A percentile compares a stretch with the other conserved stretches of the same genome.
These are phyloP conservation scores for Plotosus lineatus DNA, from an alignment of 2,113 vertebrate species.

Conservation along the genomic window DNA sequence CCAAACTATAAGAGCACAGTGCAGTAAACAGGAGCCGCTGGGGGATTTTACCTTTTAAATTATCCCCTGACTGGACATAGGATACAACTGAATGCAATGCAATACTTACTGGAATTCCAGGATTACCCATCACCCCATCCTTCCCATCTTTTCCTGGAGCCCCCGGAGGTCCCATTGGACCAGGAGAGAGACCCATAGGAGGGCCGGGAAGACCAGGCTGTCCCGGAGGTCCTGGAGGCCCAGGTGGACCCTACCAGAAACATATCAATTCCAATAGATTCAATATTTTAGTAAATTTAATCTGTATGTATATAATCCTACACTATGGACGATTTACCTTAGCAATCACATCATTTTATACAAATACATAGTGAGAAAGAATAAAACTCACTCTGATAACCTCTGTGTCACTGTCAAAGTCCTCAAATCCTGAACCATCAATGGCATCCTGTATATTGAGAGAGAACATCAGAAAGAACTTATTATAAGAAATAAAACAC, in stretches of 20 bases:
- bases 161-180: conserved; percentile 69
- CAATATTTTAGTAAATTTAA: background rate
- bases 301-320: background rate
- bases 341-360: background rate
- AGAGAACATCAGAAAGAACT: background rate
- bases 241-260: conserved; percentile 65
- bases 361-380: background rate
- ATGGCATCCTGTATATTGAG: conserved; percentile 65
- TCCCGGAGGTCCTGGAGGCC: conserved; percentile 78
- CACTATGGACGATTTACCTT: background rate
- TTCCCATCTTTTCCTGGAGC: conserved; percentile 73
- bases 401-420: conserved; percentile 74
- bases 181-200: conserved; percentile 52
- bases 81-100: background rate
- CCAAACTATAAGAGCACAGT: background rate
- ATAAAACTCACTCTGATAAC: conserved; percentile 65
- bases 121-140: conserved; percentile 76
- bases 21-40: background rate
- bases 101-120: conserved; percentile 79
- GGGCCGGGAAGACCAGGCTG: conserved; percentile 62
- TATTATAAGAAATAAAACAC: background rate
- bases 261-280: background rate
- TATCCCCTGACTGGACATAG: background rate
- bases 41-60: too few species aligned
- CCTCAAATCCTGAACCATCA: conserved; percentile 75